Base-by-base conservation (phyloP, 2,797 vertebrate species). In the Liparis tanakae region DNA sequence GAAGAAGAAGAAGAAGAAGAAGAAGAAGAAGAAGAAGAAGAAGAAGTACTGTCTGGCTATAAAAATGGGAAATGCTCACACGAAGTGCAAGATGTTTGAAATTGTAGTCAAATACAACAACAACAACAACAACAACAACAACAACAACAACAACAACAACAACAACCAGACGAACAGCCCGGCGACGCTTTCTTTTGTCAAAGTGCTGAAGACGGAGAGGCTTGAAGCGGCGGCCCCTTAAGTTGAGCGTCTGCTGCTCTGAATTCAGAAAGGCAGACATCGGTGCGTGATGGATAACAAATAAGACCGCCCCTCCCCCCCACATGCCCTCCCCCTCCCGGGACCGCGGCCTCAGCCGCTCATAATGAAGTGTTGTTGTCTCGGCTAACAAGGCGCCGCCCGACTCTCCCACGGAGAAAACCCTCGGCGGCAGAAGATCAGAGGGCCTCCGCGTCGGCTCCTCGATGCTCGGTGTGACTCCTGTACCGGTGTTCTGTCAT, bases 331-430 rank as follows among this genome's bases (percentile, higher is more conserved):
- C n/a, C n/a, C n/a, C n/a, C n/a, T n/a, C n/a, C n/a, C 25, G 25
- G 25, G 25, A 30, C 2, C 25, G 25, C 25, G 25, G 25, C n/a
- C n/a, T n/a, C n/a, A n/a, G n/a, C n/a, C n/a, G n/a, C n/a, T 60
- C 79, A 80, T 89, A 90, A 90, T 87, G 76, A 91, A 89, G 87
- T 87, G 86, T 79, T 88, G 82, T 81, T 88, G 61, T 82, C 74
- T 82, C 36, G 59, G 75, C 76, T 84, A 84, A 88, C 82, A 86
- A 85, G 80, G n/a, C n/a, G 5, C 48, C 5, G 20, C 74, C 53
- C 70, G 2, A 63, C 75, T 73, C 76, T 69, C 70, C 60, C 58
- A 4, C 73, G 44, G 39, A 41, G n/a, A 61, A 82, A 72, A 72
- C 72, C 78, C 67, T 70, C 53, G 79, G 43, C 74, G 65, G 54